Evolutionary conservation across 2,888 invertebrate genomes (phyloP).

Genomic region (Asteroscopus sphinx): DNA sequence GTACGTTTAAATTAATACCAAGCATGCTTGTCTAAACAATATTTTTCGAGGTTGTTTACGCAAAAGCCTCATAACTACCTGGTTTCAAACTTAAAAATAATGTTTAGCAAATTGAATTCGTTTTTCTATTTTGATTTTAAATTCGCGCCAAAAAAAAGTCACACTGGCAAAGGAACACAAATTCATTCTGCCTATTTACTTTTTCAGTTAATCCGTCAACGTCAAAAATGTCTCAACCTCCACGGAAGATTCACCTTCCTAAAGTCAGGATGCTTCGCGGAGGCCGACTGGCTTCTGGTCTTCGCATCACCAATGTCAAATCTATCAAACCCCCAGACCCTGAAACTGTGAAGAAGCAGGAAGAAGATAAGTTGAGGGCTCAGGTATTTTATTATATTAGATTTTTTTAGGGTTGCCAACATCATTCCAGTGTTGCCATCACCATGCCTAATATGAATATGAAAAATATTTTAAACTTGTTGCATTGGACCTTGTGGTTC

Average conservation of each 20-base stretch:
- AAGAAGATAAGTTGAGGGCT: conserved; percentile 78
- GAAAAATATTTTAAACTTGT: too few species aligned
- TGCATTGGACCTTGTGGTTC: too few species aligned
- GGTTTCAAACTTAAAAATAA: too few species aligned
- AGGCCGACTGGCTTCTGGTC: conserved; percentile 64
- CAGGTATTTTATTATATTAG: conserved; percentile 66
- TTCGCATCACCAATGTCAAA: conserved; percentile 82
- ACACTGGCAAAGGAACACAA: background rate
- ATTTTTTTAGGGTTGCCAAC: background rate
- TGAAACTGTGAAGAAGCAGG: conserved; percentile 73
- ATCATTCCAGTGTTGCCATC: background rate
- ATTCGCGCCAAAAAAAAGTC: conserved; percentile 3
- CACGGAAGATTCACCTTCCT: conserved; percentile 77
- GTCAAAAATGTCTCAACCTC: conserved; percentile 69
- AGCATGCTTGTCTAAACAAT: too few species aligned
- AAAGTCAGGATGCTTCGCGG: conserved; percentile 81
- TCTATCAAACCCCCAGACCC: conserved; percentile 80
- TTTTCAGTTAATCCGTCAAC: conserved; percentile 71
- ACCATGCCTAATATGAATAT: too few species aligned
- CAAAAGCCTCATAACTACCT: too few species aligned
- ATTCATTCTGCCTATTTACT: conserved; percentile 15
- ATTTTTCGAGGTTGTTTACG: too few species aligned
- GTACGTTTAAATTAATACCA: too few species aligned
- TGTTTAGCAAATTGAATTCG: too few species aligned
- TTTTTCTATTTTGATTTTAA: background rate